Evolutionary conservation across 2,888 invertebrate genomes (phyloP).

Genomic region (Branchellion lobata): DNA sequence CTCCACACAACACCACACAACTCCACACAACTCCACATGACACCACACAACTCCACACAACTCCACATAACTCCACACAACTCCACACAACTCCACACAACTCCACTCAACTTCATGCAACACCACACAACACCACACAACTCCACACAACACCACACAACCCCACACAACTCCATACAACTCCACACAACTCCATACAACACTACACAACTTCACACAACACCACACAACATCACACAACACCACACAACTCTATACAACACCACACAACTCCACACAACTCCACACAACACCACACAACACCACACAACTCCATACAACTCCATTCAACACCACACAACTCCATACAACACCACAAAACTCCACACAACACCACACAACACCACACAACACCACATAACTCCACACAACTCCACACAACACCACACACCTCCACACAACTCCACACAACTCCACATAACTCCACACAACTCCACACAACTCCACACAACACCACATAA

Average conservation of each 20-base stretch:
- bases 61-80: too few relatives aligned
- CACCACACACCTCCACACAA: background rate
- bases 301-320: too few relatives aligned
- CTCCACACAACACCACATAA: background rate
- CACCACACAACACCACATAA: background rate
- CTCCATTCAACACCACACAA: too few relatives aligned
- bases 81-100: background rate
- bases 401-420: background rate
- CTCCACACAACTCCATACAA: background rate
- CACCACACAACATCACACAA: background rate
- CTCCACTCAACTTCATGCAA: background rate
- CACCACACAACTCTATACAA: background rate
- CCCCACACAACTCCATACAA: background rate
- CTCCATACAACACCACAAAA: background rate
- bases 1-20: background rate
- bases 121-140: background rate
- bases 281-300: background rate
- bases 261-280: background rate
- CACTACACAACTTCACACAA: background rate
- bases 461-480: background rate
- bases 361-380: background rate
- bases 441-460: background rate
- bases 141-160: background rate
- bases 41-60: background rate
- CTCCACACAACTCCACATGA: background rate